These are phyloP conservation scores for Pantherophis vulpinus DNA, from an alignment of 2,797 vertebrate species.

Conservation along the genomic window DNA sequence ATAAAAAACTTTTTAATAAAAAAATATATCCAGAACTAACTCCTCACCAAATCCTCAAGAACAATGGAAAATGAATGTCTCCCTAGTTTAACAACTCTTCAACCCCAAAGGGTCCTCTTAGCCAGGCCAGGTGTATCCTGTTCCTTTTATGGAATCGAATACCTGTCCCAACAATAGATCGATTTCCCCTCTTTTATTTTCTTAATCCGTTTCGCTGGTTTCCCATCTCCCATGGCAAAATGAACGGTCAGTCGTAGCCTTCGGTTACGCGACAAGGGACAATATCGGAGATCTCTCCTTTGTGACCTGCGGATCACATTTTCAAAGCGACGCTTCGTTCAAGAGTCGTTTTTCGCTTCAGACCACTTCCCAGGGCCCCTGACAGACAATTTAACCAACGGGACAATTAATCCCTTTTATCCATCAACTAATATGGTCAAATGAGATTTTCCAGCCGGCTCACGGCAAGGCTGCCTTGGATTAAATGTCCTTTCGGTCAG, in stretches of 20 bases:
- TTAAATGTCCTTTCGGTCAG: conserved; percentile 65
- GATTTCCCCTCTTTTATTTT: not conserved
- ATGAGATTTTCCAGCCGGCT: conserved; percentile 45
- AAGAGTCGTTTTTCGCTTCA: conserved; percentile 49
- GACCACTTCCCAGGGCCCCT: conserved; percentile 56
- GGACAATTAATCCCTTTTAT: conserved; percentile 59
- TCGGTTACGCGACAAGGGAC: conserved; percentile 43
- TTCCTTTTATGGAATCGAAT: not conserved
- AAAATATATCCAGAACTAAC: not conserved
- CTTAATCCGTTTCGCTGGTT: not conserved
- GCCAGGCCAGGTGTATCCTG: not conserved
- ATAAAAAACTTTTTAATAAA: too few relatives aligned
- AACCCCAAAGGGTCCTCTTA: not conserved
- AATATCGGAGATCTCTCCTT: conserved; percentile 39
- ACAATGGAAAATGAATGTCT: not conserved
- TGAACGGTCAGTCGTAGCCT: conserved; percentile 28
- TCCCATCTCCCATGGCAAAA: not conserved
- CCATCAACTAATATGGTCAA: conserved; percentile 57
- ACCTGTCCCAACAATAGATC: not conserved
- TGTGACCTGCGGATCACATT: conserved; percentile 53
- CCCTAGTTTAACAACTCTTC: not conserved
- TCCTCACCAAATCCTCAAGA: not conserved
- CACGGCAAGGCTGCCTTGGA: conserved; percentile 52
- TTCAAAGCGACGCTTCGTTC: conserved; percentile 46
- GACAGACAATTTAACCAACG: conserved; percentile 52